Evolutionary conservation across 2,888 invertebrate genomes (phyloP).

Genomic region (Physocephala rufipes): DNA sequence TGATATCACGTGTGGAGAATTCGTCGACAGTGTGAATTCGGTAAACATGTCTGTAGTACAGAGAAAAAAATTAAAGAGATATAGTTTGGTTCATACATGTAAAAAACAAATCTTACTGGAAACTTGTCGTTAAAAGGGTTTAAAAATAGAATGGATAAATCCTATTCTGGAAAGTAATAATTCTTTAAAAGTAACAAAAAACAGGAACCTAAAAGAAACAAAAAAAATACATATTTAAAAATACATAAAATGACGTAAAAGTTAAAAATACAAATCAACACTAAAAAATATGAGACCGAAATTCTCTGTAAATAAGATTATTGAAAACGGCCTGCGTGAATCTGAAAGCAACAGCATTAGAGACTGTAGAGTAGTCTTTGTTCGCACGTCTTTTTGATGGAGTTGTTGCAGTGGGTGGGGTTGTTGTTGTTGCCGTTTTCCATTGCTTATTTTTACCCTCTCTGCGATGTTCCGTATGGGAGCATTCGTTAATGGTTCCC

Average conservation of each 20-base stretch:
- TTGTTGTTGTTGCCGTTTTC: not conserved
- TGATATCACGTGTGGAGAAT: conserved; percentile 12
- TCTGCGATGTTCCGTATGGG: not conserved
- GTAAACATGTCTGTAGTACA: too few species aligned
- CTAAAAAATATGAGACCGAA: not conserved
- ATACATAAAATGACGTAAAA: not conserved
- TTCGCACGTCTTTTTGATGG: not conserved
- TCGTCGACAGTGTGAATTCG: not conserved
- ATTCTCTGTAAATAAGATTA: not conserved
- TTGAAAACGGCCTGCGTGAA: not conserved
- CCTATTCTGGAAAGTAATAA: not conserved
- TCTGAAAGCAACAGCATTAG: not conserved
- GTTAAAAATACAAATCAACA: not conserved
- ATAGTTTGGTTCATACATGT: not conserved
- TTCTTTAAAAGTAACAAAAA: not conserved
- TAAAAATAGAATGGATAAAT: too few species aligned
- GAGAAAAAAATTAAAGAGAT: not conserved
- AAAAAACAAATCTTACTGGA: not conserved
- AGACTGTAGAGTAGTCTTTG: not conserved
- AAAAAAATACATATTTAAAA: not conserved
- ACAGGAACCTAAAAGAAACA: not conserved
- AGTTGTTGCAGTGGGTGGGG: not conserved
- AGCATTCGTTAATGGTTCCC: conserved; percentile 15
- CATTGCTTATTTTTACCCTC: not conserved
- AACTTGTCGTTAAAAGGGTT: not conserved